phyloP scores from a whole-genome alignment of 2,888 invertebrate genomes.

The Zaprionus bogoriensis region DNA sequence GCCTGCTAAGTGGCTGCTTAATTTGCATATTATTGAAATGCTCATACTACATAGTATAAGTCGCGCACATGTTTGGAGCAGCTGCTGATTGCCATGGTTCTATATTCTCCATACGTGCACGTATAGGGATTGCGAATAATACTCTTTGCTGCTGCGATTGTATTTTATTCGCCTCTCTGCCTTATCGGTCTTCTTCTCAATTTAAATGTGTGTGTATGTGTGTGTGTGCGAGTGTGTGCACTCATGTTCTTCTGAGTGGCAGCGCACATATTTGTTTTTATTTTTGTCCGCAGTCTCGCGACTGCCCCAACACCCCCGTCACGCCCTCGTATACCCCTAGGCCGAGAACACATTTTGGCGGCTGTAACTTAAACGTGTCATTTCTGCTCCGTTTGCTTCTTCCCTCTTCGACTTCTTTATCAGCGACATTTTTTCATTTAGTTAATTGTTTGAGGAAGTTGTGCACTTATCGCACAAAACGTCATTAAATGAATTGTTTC shows the following conservation, averaged over 20 bases:
- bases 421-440: conserved; percentile 45
- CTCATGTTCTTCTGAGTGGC: conserved; percentile 13
- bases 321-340: background rate
- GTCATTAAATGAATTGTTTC: conserved; percentile 39
- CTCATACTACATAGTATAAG: too few relatives aligned
- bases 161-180: conserved; percentile 25
- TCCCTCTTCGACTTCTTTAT: conserved; percentile 38
- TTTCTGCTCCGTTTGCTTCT: conserved; percentile 20
- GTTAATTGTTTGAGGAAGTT: conserved; percentile 68
- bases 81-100: conserved; percentile 23
- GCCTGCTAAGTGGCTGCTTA: conserved; percentile 8
- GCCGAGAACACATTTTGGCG: background rate
- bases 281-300: conserved; percentile 44
- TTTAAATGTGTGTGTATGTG: background rate
- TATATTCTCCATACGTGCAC: conserved; percentile 35
- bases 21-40: conserved; percentile 58
- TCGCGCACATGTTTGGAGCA: conserved; percentile 39
- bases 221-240: background rate
- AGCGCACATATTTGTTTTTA: conserved; percentile 41
- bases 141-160: conserved; percentile 15
- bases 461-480: conserved; percentile 44
- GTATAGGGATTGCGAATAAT: conserved; percentile 24
- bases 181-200: conserved; percentile 26
- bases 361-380: conserved; percentile 38
- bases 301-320: conserved; percentile 11